Evolutionary conservation across 2,888 invertebrate species (phyloP).

Genomic region (Zelleria hepariella): DNA sequence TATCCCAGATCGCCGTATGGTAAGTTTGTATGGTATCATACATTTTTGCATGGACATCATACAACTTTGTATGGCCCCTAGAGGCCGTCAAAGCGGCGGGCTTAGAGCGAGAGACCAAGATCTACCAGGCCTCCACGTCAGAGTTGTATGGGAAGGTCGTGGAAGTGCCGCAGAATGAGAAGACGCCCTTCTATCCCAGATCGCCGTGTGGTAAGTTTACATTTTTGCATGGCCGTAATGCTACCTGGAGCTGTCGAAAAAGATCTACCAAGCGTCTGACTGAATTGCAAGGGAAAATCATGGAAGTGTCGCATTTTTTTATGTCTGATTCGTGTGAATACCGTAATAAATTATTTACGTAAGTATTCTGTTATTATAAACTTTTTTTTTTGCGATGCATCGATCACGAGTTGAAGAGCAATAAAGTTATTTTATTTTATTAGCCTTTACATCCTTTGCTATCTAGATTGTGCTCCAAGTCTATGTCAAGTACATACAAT

Average conservation of each 20-base stretch:
- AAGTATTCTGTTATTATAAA: no score
- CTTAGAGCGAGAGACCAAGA: slow-evolving; percentile 82
- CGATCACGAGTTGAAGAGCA: neutral
- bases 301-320: no score
- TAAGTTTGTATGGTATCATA: slow-evolving; percentile 37
- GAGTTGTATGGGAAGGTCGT: slow-evolving; percentile 95
- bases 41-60: neutral
- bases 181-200: slow-evolving; percentile 95
- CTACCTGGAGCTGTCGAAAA: no score
- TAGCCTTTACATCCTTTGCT: no score
- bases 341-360: no score
- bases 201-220: slow-evolving; percentile 97
- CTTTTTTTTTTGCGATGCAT: no score
- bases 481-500: no score
- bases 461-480: no score
- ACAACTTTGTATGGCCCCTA: slow-evolving; percentile 70
- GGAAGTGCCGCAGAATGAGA: slow-evolving; percentile 94
- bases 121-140: slow-evolving; percentile 97
- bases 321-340: no score
- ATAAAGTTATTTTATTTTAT: neutral
- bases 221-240: no score
- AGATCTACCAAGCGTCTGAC: no score
- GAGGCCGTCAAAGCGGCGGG: slow-evolving; percentile 94
- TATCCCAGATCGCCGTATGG: slow-evolving; percentile 98
- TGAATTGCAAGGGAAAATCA: no score